These are phyloP conservation scores for Drosophila nikananu DNA, from an alignment of 1,140 invertebrate genomes.

Conservation along the genomic window DNA sequence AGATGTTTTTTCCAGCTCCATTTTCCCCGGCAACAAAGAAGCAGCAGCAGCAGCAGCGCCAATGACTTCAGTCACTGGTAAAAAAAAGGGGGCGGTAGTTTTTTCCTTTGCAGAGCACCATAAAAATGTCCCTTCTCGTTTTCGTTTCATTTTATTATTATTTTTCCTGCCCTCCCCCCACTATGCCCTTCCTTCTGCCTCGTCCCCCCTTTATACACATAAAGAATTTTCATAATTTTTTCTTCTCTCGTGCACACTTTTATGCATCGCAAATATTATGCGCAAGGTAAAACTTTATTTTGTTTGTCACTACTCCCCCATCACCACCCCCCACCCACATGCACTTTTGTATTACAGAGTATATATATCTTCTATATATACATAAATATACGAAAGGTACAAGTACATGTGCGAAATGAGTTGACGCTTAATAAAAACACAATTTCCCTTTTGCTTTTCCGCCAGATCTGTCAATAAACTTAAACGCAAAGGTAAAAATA, in stretches of 20 bases:
- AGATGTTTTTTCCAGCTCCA: slow-evolving; percentile 31
- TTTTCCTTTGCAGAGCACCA: slow-evolving; percentile 30
- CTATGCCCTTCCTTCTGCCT: too few species aligned
- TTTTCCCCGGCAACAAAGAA: slow-evolving; percentile 45
- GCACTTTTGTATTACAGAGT: slow-evolving; percentile 16
- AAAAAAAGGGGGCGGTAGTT: slow-evolving; percentile 38
- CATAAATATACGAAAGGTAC: neutral
- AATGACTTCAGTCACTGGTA: slow-evolving; percentile 29
- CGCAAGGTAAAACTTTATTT: slow-evolving; percentile 48
- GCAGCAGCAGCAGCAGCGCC: slow-evolving; percentile 16
- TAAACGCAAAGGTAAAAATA: slow-evolving; percentile 25
- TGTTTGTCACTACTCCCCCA: slow-evolving; percentile 20
- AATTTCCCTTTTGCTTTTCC: slow-evolving; percentile 7
- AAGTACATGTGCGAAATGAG: slow-evolving; percentile 25
- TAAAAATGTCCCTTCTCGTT: slow-evolving; percentile 65
- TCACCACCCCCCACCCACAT: neutral
- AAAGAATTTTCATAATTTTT: slow-evolving; percentile 48
- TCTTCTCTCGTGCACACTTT: slow-evolving; percentile 34
- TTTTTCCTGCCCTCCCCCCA: neutral
- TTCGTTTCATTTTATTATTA: slow-evolving; percentile 65
- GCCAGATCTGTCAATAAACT: slow-evolving; percentile 38
- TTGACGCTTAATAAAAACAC: slow-evolving; percentile 38
- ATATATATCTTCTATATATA: neutral
- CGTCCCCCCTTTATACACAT: slow-evolving; percentile 23
- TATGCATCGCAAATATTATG: slow-evolving; percentile 44